These are phyloP conservation scores for Acanthosepion pharaonis DNA, from an alignment of 2,888 invertebrate genomes.

Conservation along the genomic window DNA sequence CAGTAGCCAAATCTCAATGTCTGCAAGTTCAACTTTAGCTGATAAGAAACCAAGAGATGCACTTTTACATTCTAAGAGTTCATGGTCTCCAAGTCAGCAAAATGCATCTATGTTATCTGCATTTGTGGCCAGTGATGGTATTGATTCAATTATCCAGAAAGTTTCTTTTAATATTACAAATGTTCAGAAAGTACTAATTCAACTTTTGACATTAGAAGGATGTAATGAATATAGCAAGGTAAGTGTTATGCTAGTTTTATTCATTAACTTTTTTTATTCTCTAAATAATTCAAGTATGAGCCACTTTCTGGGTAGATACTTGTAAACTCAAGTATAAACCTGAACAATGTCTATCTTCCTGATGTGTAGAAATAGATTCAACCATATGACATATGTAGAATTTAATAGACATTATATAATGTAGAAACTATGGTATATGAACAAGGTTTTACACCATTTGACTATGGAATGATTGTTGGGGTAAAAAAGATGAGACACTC, in stretches of 20 bases:
- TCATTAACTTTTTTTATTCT: neutral
- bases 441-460: too few relatives aligned
- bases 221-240: neutral
- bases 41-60: neutral
- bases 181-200: neutral
- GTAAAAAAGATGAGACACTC: too few relatives aligned
- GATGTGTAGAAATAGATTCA: too few relatives aligned
- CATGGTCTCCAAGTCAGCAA: neutral
- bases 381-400: too few relatives aligned
- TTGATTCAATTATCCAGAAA: neutral
- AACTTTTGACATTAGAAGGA: neutral
- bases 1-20: neutral
- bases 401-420: too few relatives aligned
- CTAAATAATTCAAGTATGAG: neutral
- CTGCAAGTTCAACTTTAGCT: neutral
- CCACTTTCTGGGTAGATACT: too few relatives aligned
- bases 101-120: conserved; percentile 6
- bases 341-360: too few relatives aligned
- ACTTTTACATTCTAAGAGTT: neutral
- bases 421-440: too few relatives aligned
- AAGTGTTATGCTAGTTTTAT: neutral
- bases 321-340: too few relatives aligned
- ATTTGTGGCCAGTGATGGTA: neutral
- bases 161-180: conserved; percentile 2
- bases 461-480: too few relatives aligned